Conservation (phyloP, 2,797 vertebrate species). For the Ambastaia sidthimunki region DNA sequence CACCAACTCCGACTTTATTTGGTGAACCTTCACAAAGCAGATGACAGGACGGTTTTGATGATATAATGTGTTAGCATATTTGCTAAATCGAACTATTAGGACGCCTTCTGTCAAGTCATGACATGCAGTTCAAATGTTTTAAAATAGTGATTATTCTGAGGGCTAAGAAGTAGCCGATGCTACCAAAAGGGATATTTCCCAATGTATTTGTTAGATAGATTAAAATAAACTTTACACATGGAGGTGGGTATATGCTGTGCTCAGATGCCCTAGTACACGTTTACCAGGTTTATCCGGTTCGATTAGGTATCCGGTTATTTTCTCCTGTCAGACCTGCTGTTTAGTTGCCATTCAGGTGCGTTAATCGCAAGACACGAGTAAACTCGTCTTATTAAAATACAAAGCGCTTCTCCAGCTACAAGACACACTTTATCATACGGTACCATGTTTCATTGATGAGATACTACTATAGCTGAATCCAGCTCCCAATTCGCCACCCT, state of each 20-base stretch:
- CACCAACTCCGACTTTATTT: neutral
- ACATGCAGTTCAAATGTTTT: neutral
- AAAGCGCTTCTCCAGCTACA: no score
- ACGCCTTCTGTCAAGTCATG: neutral
- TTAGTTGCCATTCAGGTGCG: neutral
- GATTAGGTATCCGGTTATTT: constrained; percentile 29
- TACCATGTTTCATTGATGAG: no score
- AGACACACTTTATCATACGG: no score
- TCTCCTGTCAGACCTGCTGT: neutral
- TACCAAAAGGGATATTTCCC: no score
- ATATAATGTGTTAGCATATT: neutral
- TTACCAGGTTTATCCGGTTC: constrained; percentile 76
- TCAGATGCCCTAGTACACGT: constrained; percentile 60
- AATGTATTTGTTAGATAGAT: neutral
- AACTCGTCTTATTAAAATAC: no score
- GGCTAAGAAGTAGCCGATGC: neutral
- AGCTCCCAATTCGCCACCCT: no score
- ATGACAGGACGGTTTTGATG: constrained; percentile 5
- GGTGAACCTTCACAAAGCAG: neutral
- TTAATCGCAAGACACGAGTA: neutral
- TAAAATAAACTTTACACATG: neutral
- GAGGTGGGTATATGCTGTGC: neutral
- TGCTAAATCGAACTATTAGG: neutral
- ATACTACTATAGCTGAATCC: no score
- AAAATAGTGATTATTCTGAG: neutral